A percentile compares a stretch with the other conserved stretches of the same genome.
Conservation (phyloP, 2,113 vertebrate genomes). For the Megatriorchis doriae region DNA sequence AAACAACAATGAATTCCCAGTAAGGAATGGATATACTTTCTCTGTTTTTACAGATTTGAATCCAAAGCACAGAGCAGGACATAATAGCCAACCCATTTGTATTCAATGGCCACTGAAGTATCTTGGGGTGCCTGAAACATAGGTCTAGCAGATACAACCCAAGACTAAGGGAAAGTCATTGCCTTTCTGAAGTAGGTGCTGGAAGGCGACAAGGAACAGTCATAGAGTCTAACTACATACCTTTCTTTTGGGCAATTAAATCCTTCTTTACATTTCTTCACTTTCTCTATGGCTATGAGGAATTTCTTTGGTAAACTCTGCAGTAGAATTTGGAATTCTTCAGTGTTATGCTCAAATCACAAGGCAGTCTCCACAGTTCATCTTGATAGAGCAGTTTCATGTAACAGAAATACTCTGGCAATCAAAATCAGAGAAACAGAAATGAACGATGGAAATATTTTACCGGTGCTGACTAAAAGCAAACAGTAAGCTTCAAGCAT, state of each 20-base stretch:
- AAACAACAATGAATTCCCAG: neutral
- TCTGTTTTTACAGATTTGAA: neutral
- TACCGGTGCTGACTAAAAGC: neutral
- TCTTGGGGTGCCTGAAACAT: neutral
- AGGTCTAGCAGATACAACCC: neutral
- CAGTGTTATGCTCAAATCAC: neutral
- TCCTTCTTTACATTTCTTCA: neutral
- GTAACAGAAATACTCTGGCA: neutral
- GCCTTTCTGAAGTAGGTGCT: neutral
- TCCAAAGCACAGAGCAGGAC: neutral
- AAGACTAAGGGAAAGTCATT: neutral
- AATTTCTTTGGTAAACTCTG: neutral
- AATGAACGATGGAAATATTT: neutral
- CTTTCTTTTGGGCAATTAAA: neutral
- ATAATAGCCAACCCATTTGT: accelerated
- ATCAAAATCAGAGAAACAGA: neutral
- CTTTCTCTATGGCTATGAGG: neutral
- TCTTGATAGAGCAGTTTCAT: neutral
- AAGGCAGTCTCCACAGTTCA: neutral
- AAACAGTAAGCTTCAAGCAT: neutral
- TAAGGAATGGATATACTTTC: neutral
- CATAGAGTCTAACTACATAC: neutral
- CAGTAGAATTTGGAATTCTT: neutral
- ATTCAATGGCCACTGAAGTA: accelerated
- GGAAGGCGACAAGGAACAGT: neutral